Evolutionary conservation across 2,797 vertebrate genomes (phyloP).

Genomic region (Dendrocincla fuliginosa): DNA sequence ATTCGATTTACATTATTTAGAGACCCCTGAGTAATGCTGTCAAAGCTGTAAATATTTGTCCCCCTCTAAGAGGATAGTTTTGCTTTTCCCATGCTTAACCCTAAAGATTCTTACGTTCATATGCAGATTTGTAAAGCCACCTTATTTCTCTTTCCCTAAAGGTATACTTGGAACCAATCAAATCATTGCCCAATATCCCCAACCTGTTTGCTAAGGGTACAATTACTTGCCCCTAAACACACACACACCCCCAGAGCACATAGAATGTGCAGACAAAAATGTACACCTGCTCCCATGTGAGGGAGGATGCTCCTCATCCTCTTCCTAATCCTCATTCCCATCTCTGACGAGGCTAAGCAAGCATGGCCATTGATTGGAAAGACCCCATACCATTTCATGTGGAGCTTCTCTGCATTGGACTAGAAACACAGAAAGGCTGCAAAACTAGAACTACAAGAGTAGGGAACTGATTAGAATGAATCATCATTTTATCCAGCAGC

Average conservation of each 20-base stretch:
- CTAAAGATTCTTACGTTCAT: neutral
- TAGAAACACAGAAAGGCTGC: neutral
- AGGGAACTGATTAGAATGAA: neutral
- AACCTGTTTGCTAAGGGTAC: neutral
- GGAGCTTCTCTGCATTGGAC: neutral
- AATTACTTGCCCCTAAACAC: neutral
- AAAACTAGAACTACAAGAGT: neutral
- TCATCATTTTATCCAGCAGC: neutral
- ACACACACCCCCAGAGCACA: neutral
- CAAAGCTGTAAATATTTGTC: neutral
- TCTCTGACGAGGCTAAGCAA: neutral
- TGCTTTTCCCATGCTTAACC: neutral
- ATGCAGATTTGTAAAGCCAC: neutral
- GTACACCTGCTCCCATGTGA: rapidly evolving
- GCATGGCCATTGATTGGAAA: neutral
- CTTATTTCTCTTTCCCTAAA: neutral
- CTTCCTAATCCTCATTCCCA: neutral
- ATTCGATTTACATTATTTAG: neutral
- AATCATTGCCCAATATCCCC: neutral
- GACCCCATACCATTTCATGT: neutral
- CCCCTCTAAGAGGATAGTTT: neutral
- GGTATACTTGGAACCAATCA: neutral
- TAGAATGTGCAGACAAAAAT: neutral
- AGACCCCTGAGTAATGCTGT: neutral
- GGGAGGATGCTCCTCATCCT: neutral